Conservation (phyloP, 2,797 vertebrate species). For the Sardinella longiceps region DNA sequence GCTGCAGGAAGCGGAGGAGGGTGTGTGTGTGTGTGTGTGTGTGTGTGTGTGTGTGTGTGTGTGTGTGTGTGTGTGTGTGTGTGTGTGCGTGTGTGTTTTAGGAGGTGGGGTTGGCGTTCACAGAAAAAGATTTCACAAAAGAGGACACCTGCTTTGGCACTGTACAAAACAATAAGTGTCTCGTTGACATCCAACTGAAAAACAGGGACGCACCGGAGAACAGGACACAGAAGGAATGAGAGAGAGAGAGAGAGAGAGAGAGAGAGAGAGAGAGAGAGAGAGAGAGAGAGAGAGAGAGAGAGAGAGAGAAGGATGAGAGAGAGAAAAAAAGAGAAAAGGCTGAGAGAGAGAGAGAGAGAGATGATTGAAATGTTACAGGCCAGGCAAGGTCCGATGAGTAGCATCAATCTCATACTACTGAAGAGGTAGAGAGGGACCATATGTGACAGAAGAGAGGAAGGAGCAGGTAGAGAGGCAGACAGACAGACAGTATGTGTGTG, state of each 20-base stretch:
- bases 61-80: too few relatives aligned
- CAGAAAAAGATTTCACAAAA: not conserved
- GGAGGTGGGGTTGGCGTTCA: not conserved
- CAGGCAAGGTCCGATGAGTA: too few relatives aligned
- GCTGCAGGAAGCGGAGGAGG: not conserved
- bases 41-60: too few relatives aligned
- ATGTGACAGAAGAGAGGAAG: too few relatives aligned
- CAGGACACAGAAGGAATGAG: not conserved
- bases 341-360: constrained; percentile 31
- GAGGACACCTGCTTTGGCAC: constrained; percentile 22
- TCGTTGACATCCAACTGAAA: not conserved
- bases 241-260: constrained; percentile 19
- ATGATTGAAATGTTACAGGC: not conserved
- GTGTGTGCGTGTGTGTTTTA: too few relatives aligned
- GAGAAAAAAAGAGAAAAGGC: constrained; percentile 15
- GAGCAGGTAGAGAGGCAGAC: not conserved
- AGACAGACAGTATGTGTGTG: not conserved
- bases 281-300: constrained; percentile 14
- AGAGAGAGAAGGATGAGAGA: constrained; percentile 23
- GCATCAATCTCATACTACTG: too few relatives aligned
- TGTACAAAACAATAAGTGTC: constrained; percentile 16
- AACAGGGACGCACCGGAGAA: too few relatives aligned
- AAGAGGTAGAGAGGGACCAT: not conserved
- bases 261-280: constrained; percentile 16
- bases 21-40: too few relatives aligned